These are phyloP conservation scores for Odontesthes bonariensis DNA, from an alignment of 2,113 vertebrate species.

Conservation along the genomic window DNA sequence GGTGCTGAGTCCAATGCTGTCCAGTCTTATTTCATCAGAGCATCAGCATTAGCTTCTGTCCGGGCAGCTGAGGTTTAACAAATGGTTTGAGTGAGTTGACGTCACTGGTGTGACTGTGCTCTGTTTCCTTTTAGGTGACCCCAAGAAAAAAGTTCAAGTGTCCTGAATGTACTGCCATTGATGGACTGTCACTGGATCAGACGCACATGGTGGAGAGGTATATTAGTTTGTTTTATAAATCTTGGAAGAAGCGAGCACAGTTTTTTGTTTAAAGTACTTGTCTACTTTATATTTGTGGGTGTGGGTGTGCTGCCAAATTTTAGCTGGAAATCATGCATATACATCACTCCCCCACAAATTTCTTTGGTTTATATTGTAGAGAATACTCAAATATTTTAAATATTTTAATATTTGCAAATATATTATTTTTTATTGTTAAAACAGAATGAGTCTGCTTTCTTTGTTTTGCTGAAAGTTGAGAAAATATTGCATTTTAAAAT, in stretches of 20 bases:
- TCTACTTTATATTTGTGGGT: not conserved
- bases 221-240: slow-evolving; percentile 2
- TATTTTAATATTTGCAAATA: too few relatives aligned
- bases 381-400: not conserved
- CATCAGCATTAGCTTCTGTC: slow-evolving; percentile 31
- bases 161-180: slow-evolving; percentile 98
- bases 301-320: not conserved
- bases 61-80: slow-evolving; percentile 25
- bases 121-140: slow-evolving; percentile 88
- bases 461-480: not conserved
- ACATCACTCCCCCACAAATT: not conserved
- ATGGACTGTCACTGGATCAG: slow-evolving; percentile 97
- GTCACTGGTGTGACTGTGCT: slow-evolving; percentile 31
- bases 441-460: not conserved
- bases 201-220: slow-evolving; percentile 93
- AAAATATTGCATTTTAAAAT: too few relatives aligned
- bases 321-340: not conserved
- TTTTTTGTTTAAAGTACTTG: not conserved
- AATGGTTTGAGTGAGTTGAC: slow-evolving; percentile 21
- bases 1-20: not conserved
- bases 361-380: not conserved
- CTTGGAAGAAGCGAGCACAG: not conserved
- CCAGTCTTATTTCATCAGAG: slow-evolving; percentile 4
- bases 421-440: not conserved
- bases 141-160: slow-evolving; percentile 99